Evolutionary conservation across 2,888 invertebrate genomes (phyloP).

Genomic region (Pollenia griseotomentosa): DNA sequence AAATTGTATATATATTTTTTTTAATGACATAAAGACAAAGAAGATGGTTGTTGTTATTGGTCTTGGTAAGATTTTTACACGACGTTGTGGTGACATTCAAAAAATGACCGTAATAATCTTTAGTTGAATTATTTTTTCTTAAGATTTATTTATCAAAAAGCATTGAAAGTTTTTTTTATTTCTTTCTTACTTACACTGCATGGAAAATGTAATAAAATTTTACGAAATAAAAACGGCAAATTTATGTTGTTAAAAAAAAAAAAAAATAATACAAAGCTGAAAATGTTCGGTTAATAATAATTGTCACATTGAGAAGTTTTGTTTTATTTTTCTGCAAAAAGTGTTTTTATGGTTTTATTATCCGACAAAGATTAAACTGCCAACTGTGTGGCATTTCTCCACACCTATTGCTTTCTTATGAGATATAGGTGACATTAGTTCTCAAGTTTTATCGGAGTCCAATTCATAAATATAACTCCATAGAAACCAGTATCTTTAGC

Average conservation of each 20-base stretch:
- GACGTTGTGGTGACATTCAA: slow-evolving; percentile 52
- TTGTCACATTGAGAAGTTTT: no score
- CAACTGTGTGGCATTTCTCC: no score
- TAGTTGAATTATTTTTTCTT: slow-evolving; percentile 40
- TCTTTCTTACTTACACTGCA: background rate
- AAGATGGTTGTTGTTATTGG: background rate
- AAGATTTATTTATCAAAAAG: slow-evolving; percentile 38
- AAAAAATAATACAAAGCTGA: background rate
- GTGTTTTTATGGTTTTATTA: no score
- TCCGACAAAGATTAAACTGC: no score
- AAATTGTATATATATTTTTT: slow-evolving; percentile 41
- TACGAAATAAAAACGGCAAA: background rate
- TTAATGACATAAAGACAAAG: slow-evolving; percentile 45
- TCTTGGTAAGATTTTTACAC: background rate
- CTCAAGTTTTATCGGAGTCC: no score
- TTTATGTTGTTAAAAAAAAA: background rate
- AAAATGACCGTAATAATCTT: slow-evolving; percentile 26
- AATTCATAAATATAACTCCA: no score
- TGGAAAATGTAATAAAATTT: slow-evolving; percentile 7
- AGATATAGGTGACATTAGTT: no score
- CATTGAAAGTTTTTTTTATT: slow-evolving; percentile 16
- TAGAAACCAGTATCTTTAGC: no score
- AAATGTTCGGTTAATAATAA: no score
- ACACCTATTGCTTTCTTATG: no score
- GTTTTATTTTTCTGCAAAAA: no score